Percentiles rank a stretch among this genome's conserved stretches.
phyloP scores from a whole-genome alignment of 2,888 invertebrate species.

The Yponomeuta sedellus region DNA sequence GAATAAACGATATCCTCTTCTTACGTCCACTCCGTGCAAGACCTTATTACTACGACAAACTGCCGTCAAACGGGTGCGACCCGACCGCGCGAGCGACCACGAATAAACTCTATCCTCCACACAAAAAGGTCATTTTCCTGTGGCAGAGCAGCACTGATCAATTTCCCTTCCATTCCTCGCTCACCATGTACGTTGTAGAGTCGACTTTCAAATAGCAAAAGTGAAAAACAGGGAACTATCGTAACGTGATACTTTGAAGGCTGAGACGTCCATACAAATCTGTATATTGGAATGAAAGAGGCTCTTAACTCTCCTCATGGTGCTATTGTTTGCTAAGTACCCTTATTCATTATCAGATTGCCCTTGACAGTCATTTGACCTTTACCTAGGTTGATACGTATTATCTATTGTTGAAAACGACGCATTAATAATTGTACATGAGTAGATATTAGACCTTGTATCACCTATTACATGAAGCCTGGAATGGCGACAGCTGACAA shows the following conservation, averaged over 20 bases:
- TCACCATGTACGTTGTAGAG: conserved; percentile 39
- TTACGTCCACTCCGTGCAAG: conserved; percentile 71
- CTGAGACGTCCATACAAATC: conserved; percentile 61
- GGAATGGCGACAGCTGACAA: neutral
- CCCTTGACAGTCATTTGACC: neutral
- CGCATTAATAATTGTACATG: too few relatives aligned
- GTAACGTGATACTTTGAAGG: conserved; percentile 52
- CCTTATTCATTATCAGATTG: neutral
- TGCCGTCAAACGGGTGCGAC: conserved; percentile 66
- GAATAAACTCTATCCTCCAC: neutral
- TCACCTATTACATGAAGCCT: too few relatives aligned
- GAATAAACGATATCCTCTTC: conserved; percentile 76
- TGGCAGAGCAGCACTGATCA: neutral
- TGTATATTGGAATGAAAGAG: conserved; percentile 66
- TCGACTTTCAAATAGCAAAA: conserved; percentile 38
- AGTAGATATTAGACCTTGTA: too few relatives aligned
- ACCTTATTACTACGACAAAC: conserved; percentile 75
- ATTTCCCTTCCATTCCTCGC: conserved; percentile 26
- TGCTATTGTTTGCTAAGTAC: neutral
- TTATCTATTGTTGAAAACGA: too few relatives aligned
- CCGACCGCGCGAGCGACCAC: conserved; percentile 24
- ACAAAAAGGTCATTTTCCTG: conserved; percentile 5
- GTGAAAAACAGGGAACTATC: conserved; percentile 51
- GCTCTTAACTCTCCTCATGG: conserved; percentile 41
- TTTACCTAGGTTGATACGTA: neutral